Conservation (phyloP, 2,113 vertebrate genomes). For the Brachypodius melanocephalos region DNA sequence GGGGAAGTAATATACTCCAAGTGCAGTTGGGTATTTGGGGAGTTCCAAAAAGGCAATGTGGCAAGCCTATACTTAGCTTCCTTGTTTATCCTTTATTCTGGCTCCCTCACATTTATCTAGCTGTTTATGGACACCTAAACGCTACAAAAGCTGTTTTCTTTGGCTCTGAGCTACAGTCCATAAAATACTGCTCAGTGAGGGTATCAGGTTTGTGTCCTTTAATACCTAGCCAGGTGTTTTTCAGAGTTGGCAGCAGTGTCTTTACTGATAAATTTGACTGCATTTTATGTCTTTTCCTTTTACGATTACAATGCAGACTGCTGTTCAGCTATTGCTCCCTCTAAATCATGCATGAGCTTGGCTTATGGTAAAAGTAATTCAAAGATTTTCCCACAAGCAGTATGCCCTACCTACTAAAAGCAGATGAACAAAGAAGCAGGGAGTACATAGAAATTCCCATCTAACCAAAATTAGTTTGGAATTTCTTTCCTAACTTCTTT, state of each 20-base stretch:
- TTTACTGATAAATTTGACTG: constrained; percentile 29
- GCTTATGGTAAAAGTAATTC: not conserved
- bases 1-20: not conserved
- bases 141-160: constrained; percentile 77
- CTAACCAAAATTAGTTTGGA: not conserved
- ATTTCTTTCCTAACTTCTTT: not conserved
- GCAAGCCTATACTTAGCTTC: constrained; percentile 56
- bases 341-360: constrained; percentile 9
- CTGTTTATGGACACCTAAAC: constrained; percentile 75
- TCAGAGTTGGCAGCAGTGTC: constrained; percentile 60
- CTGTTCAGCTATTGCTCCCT: not conserved
- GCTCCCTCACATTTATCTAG: constrained; percentile 65
- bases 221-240: constrained; percentile 74
- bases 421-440: not conserved
- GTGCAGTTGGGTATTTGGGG: not conserved
- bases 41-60: constrained; percentile 20
- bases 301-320: constrained; percentile 9
- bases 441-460: not conserved
- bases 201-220: constrained; percentile 74
- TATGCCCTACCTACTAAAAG: not conserved
- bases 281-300: constrained; percentile 60
- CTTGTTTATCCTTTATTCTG: constrained; percentile 67
- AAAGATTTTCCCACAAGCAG: not conserved
- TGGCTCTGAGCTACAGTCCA: constrained; percentile 70
- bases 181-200: constrained; percentile 70